phyloP scores from a whole-genome alignment of 1,140 invertebrate genomes.

The Pantala flavescens region DNA sequence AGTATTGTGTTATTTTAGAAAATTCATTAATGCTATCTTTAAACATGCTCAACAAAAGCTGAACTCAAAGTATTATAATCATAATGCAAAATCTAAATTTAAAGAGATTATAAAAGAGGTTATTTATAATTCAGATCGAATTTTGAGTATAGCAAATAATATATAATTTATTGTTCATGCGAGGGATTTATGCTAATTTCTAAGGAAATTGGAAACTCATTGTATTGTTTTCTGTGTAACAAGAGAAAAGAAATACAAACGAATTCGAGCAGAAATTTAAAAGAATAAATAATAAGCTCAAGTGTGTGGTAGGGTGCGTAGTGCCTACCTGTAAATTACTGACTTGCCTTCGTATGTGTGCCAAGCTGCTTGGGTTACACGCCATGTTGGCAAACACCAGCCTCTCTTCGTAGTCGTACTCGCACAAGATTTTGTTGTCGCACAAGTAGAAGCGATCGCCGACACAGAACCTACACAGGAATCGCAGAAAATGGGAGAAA shows the following conservation, averaged over 20 bases:
- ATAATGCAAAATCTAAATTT: no score
- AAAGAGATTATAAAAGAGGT: no score
- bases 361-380: slow-evolving; percentile 42
- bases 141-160: no score
- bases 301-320: slow-evolving; percentile 13
- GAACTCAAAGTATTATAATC: no score
- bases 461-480: slow-evolving; percentile 75
- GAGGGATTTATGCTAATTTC: no score
- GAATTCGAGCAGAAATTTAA: not conserved
- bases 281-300: slow-evolving; percentile 14
- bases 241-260: not conserved
- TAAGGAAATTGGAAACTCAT: no score
- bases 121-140: no score
- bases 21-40: no score
- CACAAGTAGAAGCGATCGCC: slow-evolving; percentile 85
- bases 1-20: no score
- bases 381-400: slow-evolving; percentile 46
- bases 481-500: not conserved
- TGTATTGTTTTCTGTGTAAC: not conserved
- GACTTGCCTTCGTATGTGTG: slow-evolving; percentile 45
- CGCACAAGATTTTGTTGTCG: slow-evolving; percentile 88
- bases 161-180: no score
- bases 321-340: slow-evolving; percentile 33
- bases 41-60: no score
- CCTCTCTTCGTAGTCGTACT: slow-evolving; percentile 84